phyloP scores from a whole-genome alignment of 2,888 invertebrate species.

The Ceramica pisi region DNA sequence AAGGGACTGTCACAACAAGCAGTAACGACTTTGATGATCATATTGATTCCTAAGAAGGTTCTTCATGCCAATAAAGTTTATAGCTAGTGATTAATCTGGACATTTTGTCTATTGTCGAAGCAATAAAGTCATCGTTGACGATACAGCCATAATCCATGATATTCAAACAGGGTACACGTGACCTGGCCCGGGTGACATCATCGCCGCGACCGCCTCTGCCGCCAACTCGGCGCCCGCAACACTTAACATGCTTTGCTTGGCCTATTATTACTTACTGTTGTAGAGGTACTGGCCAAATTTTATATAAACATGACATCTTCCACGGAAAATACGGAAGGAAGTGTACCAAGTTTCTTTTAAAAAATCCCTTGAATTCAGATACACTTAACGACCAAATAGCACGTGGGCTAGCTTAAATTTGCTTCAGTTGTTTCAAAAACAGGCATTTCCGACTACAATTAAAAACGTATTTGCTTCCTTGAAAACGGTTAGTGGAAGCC shows the following conservation, averaged over 20 bases:
- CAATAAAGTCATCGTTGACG: conserved; percentile 60
- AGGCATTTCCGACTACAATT: conserved; percentile 50
- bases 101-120: conserved; percentile 50
- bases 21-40: conserved; percentile 6
- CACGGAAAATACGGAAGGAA: no score
- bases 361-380: background rate
- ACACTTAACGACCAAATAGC: background rate
- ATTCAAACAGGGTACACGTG: conserved; percentile 68
- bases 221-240: conserved; percentile 70
- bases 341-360: no score
- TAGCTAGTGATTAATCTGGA: conserved; percentile 42
- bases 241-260: conserved; percentile 64
- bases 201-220: conserved; percentile 65
- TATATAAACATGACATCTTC: conserved; percentile 20
- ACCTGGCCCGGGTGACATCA: conserved; percentile 73
- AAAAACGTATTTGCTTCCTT: conserved; percentile 44
- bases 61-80: conserved; percentile 49
- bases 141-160: conserved; percentile 63
- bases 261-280: conserved; percentile 58
- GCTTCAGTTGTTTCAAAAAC: conserved; percentile 12
- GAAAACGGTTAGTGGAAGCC: conserved; percentile 41
- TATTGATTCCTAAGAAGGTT: conserved; percentile 33
- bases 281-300: conserved; percentile 25
- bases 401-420: conserved; percentile 15
- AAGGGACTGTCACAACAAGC: conserved; percentile 3